A percentile compares a stretch with the other conserved stretches of the same genome.
Evolutionary conservation across 2,113 vertebrate species (phyloP).

Genomic region (Laticauda colubrina): DNA sequence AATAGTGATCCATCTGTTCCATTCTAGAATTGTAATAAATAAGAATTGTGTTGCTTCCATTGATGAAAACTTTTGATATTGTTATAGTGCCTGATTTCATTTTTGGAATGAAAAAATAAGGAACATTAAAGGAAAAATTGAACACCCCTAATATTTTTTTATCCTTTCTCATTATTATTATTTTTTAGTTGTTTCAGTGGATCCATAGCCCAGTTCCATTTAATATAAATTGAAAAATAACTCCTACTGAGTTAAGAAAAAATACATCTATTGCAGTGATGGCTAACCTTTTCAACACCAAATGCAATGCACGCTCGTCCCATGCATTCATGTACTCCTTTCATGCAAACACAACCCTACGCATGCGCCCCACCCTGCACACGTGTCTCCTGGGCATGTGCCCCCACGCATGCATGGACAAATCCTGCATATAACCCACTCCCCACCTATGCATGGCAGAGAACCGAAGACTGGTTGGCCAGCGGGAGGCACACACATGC

Average conservation of each 20-base stretch:
- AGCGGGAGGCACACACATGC: too few relatives aligned
- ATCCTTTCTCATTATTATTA: not conserved
- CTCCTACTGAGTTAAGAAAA: not conserved
- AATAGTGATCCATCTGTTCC: not conserved
- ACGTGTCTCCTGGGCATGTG: too few relatives aligned
- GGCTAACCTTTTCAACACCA: too few relatives aligned
- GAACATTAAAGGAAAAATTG: not conserved
- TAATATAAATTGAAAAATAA: not conserved
- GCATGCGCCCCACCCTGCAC: too few relatives aligned
- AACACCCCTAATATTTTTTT: not conserved
- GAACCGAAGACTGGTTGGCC: too few relatives aligned
- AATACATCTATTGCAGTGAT: not conserved
- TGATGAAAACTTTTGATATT: not conserved
- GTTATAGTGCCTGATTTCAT: not conserved
- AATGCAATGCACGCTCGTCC: too few relatives aligned
- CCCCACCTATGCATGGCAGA: too few relatives aligned
- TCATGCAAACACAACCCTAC: too few relatives aligned
- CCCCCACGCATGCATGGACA: too few relatives aligned
- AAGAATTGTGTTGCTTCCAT: not conserved
- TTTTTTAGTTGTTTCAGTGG: not conserved
- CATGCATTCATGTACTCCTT: too few relatives aligned
- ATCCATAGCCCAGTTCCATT: not conserved
- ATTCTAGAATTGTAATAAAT: not conserved
- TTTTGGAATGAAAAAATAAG: not conserved
- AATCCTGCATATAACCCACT: too few relatives aligned